Percentiles rank a stretch among this genome's conserved stretches.
These are phyloP conservation scores for Poeciliopsis prolifica DNA, from an alignment of 2,113 vertebrate genomes.

Conservation along the genomic window DNA sequence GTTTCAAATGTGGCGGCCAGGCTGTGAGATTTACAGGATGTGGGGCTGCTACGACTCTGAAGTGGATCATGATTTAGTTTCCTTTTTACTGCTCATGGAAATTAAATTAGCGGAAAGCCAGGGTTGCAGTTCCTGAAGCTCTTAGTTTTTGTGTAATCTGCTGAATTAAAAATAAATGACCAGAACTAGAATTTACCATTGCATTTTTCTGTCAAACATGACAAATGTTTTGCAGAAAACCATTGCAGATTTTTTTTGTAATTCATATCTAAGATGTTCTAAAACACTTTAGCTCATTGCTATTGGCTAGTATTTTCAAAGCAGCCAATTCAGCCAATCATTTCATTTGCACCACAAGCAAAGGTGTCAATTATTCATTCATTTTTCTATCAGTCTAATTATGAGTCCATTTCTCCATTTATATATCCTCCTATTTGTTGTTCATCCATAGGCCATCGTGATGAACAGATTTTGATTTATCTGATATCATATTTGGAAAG, in stretches of 20 bases:
- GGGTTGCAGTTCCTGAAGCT: slow-evolving; percentile 5
- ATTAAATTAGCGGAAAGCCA: slow-evolving; percentile 27
- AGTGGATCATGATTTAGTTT: slow-evolving; percentile 45
- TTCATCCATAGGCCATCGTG: background rate
- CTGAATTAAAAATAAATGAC: slow-evolving; percentile 1
- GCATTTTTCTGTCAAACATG: too few relatives aligned
- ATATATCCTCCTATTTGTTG: too few relatives aligned
- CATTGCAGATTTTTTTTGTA: too few relatives aligned
- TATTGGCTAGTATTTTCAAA: too few relatives aligned
- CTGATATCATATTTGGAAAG: background rate
- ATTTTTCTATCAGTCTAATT: too few relatives aligned
- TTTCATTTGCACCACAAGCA: background rate
- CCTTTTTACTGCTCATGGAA: slow-evolving; percentile 33
- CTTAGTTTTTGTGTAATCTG: background rate
- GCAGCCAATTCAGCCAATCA: too few relatives aligned
- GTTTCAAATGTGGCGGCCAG: slow-evolving; percentile 34
- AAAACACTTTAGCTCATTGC: too few relatives aligned
- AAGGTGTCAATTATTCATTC: too few relatives aligned
- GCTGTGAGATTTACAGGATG: slow-evolving; percentile 26
- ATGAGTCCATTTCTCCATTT: too few relatives aligned
- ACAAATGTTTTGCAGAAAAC: too few relatives aligned
- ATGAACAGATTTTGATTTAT: background rate
- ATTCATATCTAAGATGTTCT: too few relatives aligned
- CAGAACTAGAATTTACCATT: background rate
- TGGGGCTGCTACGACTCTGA: slow-evolving; percentile 45